These are phyloP conservation scores for Speoplatyrhinus poulsoni DNA, from an alignment of 2,113 vertebrate species.

Conservation along the genomic window DNA sequence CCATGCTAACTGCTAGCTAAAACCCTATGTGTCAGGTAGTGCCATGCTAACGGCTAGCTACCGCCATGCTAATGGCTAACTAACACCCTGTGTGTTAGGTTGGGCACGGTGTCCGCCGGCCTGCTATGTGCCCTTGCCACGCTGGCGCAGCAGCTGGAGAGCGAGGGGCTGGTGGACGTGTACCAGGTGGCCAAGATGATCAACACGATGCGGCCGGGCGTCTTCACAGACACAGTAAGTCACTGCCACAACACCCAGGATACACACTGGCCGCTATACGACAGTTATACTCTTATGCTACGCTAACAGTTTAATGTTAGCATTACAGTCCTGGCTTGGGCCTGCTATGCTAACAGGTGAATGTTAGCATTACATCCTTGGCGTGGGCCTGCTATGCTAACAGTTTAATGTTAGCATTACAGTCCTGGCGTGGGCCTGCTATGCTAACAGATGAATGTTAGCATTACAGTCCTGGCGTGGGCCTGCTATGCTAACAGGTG, in stretches of 20 bases:
- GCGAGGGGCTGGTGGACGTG: conserved; percentile 87
- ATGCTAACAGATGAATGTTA: not conserved
- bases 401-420: not conserved
- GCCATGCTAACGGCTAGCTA: no score
- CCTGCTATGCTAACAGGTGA: not conserved
- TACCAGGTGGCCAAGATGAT: conserved; percentile 96
- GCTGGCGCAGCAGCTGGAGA: conserved; percentile 89
- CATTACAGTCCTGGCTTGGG: not conserved
- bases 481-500: not conserved
- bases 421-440: not conserved
- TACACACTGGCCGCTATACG: not conserved
- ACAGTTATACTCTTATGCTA: no score
- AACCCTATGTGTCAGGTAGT: no score
- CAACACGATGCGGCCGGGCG: conserved; percentile 91
- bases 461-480: not conserved
- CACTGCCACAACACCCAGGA: not conserved
- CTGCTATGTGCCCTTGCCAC: conserved; percentile 88
- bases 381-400: not conserved
- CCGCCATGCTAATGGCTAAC: not conserved
- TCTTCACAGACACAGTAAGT: conserved; percentile 93
- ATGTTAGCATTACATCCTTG: not conserved
- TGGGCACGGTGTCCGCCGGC: conserved; percentile 87
- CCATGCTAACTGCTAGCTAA: no score
- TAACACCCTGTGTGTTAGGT: conserved; percentile 68
- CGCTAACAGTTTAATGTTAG: not conserved